Evolutionary conservation across 2,797 vertebrate species (phyloP).

Genomic region (Aulostomus chinensis): DNA sequence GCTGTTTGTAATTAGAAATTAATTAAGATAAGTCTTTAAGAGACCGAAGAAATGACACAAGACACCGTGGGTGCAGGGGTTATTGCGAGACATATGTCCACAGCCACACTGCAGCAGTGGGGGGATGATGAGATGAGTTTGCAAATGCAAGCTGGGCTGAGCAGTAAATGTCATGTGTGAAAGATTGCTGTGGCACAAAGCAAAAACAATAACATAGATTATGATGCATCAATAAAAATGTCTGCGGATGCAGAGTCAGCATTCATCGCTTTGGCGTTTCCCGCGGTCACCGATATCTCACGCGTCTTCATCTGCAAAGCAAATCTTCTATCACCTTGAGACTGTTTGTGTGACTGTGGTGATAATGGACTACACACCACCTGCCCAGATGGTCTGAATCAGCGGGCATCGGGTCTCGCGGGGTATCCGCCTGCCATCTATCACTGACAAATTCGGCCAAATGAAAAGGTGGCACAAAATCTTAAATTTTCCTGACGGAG

Average conservation of each 20-base stretch:
- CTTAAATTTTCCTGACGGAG: conserved; percentile 16
- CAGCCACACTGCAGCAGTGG: conserved; percentile 12
- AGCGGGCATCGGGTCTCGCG: conserved; percentile 17
- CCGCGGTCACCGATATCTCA: background rate
- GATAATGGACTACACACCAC: conserved; percentile 20
- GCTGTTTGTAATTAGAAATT: conserved; percentile 60
- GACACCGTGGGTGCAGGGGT: conserved; percentile 13
- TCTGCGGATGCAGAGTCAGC: conserved; percentile 11
- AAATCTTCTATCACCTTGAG: background rate
- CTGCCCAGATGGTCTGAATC: conserved; percentile 62
- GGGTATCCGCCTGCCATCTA: conserved; percentile 46
- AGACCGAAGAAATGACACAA: conserved; percentile 30
- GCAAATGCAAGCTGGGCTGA: conserved; percentile 7
- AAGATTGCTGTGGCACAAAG: background rate
- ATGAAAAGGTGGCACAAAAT: conserved; percentile 35
- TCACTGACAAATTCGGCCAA: conserved; percentile 42
- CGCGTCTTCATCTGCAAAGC: conserved; percentile 2
- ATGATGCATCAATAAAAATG: conserved; percentile 13
- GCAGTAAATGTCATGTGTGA: conserved; percentile 2
- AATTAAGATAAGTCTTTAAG: conserved; percentile 47
- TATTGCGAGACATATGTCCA: conserved; percentile 19
- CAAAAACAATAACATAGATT: conserved; percentile 3
- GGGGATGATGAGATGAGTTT: conserved; percentile 2
- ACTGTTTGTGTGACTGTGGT: conserved; percentile 8
- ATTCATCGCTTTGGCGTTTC: background rate